Conservation (phyloP, 2,797 vertebrate species). For the Xiphophorus birchmanni region DNA sequence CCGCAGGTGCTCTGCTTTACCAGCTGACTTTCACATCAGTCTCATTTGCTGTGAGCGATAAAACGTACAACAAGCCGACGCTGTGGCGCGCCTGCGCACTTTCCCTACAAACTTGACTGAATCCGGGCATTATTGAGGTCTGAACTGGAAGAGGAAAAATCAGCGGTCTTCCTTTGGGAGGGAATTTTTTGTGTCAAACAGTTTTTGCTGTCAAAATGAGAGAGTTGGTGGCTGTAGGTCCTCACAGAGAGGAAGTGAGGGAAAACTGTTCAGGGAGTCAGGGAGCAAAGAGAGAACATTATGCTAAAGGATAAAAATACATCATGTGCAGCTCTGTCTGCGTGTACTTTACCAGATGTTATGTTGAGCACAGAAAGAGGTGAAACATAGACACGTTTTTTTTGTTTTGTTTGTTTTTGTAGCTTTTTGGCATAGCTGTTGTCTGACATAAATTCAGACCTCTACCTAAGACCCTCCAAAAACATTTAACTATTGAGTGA, state of each 20-base stretch:
- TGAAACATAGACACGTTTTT: conserved; percentile 25
- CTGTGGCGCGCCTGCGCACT: conserved; percentile 51
- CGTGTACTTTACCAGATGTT: conserved; percentile 35
- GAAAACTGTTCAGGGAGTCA: conserved; percentile 60
- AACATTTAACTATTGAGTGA: not conserved
- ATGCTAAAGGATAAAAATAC: conserved; percentile 57
- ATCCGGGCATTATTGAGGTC: conserved; percentile 47
- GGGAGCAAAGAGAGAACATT: conserved; percentile 43
- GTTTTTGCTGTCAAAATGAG: conserved; percentile 46
- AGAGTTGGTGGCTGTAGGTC: conserved; percentile 45
- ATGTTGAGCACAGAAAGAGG: conserved; percentile 36
- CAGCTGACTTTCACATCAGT: conserved; percentile 74
- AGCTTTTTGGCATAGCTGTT: conserved; percentile 53
- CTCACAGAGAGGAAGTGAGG: conserved; percentile 71
- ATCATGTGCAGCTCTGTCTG: conserved; percentile 38
- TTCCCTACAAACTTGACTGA: conserved; percentile 46
- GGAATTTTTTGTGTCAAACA: conserved; percentile 56
- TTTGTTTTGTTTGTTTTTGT: conserved; percentile 43
- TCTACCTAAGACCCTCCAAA: not conserved
- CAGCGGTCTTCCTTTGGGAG: conserved; percentile 51
- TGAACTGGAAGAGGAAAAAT: conserved; percentile 29
- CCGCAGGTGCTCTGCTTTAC: conserved; percentile 4
- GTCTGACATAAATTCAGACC: conserved; percentile 46
- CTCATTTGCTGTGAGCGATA: conserved; percentile 32
- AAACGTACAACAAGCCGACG: conserved; percentile 18